Evolutionary conservation across 2,888 invertebrate genomes (phyloP).

Genomic region (Leptinotarsa tumamoca): DNA sequence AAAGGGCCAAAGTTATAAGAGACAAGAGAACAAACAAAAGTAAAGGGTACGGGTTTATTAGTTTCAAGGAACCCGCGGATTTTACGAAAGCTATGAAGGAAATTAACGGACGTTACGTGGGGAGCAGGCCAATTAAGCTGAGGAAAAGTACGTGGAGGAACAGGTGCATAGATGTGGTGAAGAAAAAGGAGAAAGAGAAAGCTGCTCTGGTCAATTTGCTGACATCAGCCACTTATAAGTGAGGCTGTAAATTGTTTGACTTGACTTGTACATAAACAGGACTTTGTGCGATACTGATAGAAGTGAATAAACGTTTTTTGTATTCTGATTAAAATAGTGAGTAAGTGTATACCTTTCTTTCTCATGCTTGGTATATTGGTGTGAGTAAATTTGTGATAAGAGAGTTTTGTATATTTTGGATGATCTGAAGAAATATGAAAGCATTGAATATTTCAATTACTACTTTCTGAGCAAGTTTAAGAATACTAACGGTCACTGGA

Average conservation of each 20-base stretch:
- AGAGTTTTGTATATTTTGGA: no score
- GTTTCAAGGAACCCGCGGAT: conserved; percentile 97
- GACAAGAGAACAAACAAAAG: conserved; percentile 98
- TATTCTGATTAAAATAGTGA: no score
- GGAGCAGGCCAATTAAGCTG: conserved; percentile 97
- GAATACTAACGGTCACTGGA: no score
- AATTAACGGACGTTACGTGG: conserved; percentile 99
- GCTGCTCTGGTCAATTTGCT: conserved; percentile 82
- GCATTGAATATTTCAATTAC: no score
- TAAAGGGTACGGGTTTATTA: conserved; percentile 98
- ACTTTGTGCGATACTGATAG: background rate
- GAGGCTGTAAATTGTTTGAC: background rate
- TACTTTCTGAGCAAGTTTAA: no score
- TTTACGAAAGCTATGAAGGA: conserved; percentile 99
- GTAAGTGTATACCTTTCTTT: no score
- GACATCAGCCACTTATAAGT: conserved; percentile 67
- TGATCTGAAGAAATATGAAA: no score
- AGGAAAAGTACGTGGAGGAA: conserved; percentile 97
- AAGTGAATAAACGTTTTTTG: background rate
- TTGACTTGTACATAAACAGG: background rate
- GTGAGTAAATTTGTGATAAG: no score
- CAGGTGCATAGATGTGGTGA: conserved; percentile 90
- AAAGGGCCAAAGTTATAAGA: conserved; percentile 93
- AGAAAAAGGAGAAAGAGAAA: conserved; percentile 97
- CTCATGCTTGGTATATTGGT: no score